Percentiles rank a stretch among this genome's conserved stretches.
Conservation (phyloP, 2,888 invertebrate species). For the Oscheius sp. region DNA sequence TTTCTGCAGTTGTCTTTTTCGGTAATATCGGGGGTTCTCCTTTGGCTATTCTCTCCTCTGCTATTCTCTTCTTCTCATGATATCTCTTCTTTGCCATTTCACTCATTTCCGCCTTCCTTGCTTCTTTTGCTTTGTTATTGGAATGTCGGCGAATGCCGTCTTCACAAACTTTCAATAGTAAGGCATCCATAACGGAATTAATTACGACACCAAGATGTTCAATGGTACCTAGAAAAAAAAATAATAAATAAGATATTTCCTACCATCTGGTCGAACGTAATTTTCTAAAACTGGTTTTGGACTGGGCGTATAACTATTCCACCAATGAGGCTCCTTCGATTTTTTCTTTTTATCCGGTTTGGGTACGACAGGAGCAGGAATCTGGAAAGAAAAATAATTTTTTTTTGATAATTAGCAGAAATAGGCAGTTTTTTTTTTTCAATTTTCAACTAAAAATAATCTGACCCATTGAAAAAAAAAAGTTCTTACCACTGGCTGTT, state of each 20-base stretch:
- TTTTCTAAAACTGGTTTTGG: slow-evolving; percentile 31
- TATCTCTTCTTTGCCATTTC: slow-evolving; percentile 26
- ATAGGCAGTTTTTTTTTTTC: no score
- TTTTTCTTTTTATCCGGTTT: background rate
- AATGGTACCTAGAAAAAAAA: no score
- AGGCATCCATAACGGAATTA: slow-evolving; percentile 29
- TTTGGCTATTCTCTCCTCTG: slow-evolving; percentile 13
- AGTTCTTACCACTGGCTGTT: background rate
- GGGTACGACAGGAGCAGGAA: no score
- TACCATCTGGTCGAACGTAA: slow-evolving; percentile 16
- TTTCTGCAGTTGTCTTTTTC: slow-evolving; percentile 6
- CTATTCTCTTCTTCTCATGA: slow-evolving; percentile 19
- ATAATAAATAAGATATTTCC: background rate
- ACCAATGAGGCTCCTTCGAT: slow-evolving; percentile 4
- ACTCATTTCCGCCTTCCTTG: background rate
- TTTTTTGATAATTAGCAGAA: no score
- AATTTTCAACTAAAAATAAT: no score
- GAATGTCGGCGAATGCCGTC: slow-evolving; percentile 44
- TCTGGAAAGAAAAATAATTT: no score
- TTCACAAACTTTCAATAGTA: slow-evolving; percentile 39
- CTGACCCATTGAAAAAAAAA: no score
- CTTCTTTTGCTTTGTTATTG: slow-evolving; percentile 2
- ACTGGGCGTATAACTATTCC: slow-evolving; percentile 33
- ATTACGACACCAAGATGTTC: slow-evolving; percentile 35
- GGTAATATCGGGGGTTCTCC: background rate